Evolutionary conservation across 2,888 invertebrate species (phyloP).

Genomic region (Caenorhabditis zanzibari): DNA sequence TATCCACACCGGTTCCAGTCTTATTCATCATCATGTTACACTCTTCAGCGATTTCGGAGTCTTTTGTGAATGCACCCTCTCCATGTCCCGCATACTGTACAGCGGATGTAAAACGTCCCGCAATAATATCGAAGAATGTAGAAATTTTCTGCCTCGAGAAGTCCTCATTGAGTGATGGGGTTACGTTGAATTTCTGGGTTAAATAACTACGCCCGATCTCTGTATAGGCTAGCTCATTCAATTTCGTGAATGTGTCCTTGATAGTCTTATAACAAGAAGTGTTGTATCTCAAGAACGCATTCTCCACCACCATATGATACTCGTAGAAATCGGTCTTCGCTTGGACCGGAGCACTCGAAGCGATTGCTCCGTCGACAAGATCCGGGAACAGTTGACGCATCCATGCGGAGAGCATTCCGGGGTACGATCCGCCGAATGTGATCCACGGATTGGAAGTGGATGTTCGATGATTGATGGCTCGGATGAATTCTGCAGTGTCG

Average conservation of each 20-base stretch:
- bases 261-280: slow-evolving; percentile 56
- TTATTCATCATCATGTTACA: no score
- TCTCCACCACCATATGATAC: slow-evolving; percentile 61
- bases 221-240: slow-evolving; percentile 50
- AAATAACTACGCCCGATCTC: slow-evolving; percentile 32
- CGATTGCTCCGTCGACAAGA: slow-evolving; percentile 91
- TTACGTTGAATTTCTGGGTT: no score
- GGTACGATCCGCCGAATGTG: slow-evolving; percentile 91
- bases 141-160: no score
- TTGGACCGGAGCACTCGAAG: slow-evolving; percentile 92
- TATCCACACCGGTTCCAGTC: not conserved
- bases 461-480: slow-evolving; percentile 86
- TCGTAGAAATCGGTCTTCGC: slow-evolving; percentile 86
- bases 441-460: slow-evolving; percentile 88
- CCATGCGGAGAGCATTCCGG: slow-evolving; percentile 38
- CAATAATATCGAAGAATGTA: no score
- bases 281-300: slow-evolving; percentile 48
- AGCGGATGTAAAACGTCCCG: no score
- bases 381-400: slow-evolving; percentile 90
- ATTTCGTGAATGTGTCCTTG: slow-evolving; percentile 39
- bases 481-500: slow-evolving; percentile 91
- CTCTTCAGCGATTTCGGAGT: no score
- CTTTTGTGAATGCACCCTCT: no score
- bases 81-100: no score
- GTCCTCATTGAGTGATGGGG: no score